Conservation (phyloP, 2,888 invertebrate species). For the Altica lythri region DNA sequence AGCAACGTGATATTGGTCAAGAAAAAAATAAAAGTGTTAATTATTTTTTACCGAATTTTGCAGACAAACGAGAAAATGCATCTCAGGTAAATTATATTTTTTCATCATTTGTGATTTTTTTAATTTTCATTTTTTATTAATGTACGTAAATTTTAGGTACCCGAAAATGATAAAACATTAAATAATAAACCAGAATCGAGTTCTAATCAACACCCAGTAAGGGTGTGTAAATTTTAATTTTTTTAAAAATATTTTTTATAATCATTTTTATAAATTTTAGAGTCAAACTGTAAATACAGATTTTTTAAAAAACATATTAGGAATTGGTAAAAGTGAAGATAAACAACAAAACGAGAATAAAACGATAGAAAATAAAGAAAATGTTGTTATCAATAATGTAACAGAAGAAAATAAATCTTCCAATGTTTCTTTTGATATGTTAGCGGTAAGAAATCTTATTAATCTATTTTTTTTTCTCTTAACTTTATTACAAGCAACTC, state of each 20-base stretch:
- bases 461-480: too few relatives aligned
- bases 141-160: too few relatives aligned
- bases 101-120: neutral
- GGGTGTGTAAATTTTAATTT: too few relatives aligned
- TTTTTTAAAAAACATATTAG: constrained; percentile 47
- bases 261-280: too few relatives aligned
- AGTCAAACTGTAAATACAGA: constrained; percentile 43
- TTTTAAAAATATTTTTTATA: too few relatives aligned
- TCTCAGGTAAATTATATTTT: constrained; percentile 1
- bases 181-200: too few relatives aligned
- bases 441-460: constrained; percentile 41
- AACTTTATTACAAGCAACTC: too few relatives aligned
- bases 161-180: too few relatives aligned
- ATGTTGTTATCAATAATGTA: neutral
- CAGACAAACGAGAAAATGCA: neutral
- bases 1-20: neutral
- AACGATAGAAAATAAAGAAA: neutral
- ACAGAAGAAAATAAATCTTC: constrained; percentile 6
- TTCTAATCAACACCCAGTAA: too few relatives aligned
- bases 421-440: constrained; percentile 36
- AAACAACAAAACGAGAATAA: neutral
- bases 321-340: constrained; percentile 36
- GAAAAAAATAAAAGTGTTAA: constrained; percentile 5
- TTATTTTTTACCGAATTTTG: constrained; percentile 31
- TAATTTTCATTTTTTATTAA: neutral